Conservation (phyloP, 2,888 invertebrate genomes). For the Cheilosia grossa region DNA sequence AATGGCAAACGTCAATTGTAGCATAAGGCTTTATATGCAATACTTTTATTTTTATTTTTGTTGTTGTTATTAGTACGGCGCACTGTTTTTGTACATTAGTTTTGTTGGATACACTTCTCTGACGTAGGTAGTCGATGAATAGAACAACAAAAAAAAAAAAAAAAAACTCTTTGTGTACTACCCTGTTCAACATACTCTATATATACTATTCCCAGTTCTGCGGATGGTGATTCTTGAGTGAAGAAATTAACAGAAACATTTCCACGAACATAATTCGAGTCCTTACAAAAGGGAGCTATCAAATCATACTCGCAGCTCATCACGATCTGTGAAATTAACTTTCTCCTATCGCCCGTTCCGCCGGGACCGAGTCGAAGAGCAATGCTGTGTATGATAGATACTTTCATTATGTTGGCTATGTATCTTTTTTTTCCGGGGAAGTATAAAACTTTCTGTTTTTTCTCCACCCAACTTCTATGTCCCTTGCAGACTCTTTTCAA, state of each 20-base stretch:
- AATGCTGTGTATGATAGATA: slow-evolving; percentile 35
- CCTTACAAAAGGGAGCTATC: slow-evolving; percentile 2
- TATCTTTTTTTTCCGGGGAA: background rate
- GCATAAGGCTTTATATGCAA: too few relatives aligned
- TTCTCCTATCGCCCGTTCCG: slow-evolving; percentile 12
- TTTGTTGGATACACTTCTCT: too few relatives aligned
- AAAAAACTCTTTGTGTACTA: too few relatives aligned
- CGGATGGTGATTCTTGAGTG: background rate
- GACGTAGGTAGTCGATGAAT: too few relatives aligned
- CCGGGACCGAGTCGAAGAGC: slow-evolving; percentile 2
- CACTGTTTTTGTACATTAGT: too few relatives aligned
- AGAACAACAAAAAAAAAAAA: too few relatives aligned
- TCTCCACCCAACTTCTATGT: background rate
- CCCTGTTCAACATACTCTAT: slow-evolving; percentile 3
- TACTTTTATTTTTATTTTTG: too few relatives aligned
- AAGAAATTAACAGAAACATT: background rate
- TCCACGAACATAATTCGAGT: slow-evolving; percentile 9
- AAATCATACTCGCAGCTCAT: slow-evolving; percentile 23
- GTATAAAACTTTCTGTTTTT: background rate
- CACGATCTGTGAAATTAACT: slow-evolving; percentile 44
- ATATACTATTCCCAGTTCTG: background rate
- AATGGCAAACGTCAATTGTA: too few relatives aligned
- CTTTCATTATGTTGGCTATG: slow-evolving; percentile 29
- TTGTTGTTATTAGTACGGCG: too few relatives aligned
- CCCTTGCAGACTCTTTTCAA: slow-evolving; percentile 28